Conservation (phyloP, 2,888 invertebrate species). For the Tethea ocularis region DNA sequence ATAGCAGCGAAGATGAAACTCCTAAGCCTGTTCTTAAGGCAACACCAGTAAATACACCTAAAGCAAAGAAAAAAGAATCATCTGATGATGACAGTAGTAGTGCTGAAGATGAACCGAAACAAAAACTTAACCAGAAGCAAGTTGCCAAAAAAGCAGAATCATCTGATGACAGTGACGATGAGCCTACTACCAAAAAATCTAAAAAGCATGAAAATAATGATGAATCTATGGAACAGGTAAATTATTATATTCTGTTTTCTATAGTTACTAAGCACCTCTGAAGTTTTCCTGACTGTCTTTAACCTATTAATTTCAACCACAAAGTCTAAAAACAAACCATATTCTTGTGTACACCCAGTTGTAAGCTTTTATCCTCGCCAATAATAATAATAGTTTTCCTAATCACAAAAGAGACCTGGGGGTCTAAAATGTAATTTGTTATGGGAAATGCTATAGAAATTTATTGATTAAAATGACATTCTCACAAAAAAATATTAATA, state of each 20-base stretch:
- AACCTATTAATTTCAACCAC: no score
- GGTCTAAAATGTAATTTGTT: no score
- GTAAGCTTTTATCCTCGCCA: no score
- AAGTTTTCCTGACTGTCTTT: no score
- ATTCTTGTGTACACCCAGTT: no score
- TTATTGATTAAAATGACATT: no score
- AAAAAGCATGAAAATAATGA: slow-evolving; percentile 24
- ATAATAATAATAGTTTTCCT: no score
- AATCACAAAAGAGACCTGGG: no score
- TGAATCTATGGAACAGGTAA: slow-evolving; percentile 41
- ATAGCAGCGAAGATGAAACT: slow-evolving; percentile 48
- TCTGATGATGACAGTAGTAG: slow-evolving; percentile 43
- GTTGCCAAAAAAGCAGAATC: slow-evolving; percentile 32
- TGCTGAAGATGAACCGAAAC: slow-evolving; percentile 48
- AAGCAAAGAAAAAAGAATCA: slow-evolving; percentile 33
- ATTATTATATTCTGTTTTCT: slow-evolving; percentile 5
- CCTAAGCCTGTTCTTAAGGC: slow-evolving; percentile 31
- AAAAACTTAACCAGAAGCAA: slow-evolving; percentile 30
- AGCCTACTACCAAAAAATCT: slow-evolving; percentile 48
- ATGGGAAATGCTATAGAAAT: no score
- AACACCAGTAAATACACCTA: slow-evolving; percentile 23
- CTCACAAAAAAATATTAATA: no score
- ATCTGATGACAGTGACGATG: slow-evolving; percentile 42
- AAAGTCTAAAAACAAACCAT: no score
- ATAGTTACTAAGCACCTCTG: no score